Evolutionary conservation across 2,113 vertebrate genomes (phyloP), one percentile per base, ranked within the genome.

Genomic region (Aspidoscelis tigris): DNA sequence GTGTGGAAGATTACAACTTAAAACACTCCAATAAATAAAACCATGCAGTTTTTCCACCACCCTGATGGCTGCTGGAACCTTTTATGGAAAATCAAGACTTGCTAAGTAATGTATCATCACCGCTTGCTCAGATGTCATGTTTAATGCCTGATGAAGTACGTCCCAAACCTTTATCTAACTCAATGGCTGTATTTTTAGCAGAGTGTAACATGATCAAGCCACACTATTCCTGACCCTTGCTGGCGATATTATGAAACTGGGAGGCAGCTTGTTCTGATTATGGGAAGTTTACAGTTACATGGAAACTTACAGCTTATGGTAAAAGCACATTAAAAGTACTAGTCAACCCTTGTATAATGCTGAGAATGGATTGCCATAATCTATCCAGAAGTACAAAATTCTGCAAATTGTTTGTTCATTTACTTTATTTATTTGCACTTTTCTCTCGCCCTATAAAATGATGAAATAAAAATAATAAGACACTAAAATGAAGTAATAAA

Each of bases 131-230:
- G 11, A 1, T 78, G 87, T 83, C 70, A 78, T 61, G 7, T 50
- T 71, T 64, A 71, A 80, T 76, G 70, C 47, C 84, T 78, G 80
- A 83, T n/a, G 50, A 84, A 75, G 86, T 79, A 82, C 43, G 73
- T 64, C 33, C 65, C 90, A 90, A 88, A 85, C 87, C 83, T 91
- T 93, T 89, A 88, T 70, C 82, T 79, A 91, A 91, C 80, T 68
- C 22, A 16, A 78, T 64, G 26, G 78, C 76, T 85, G 81, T 93
- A 91, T 92, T 94, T 94, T 92, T 92, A 93, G 88, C 90, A 83
- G 58, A 87, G 69, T 88, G 90, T 84, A 93, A 93, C 43, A 83
- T 86, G 88, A 93, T 89, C 89, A 79, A 74, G 81, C 82, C 81
- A 82, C 39, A 81, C 66, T 55, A 71, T 89, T 86, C 84, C 83